Evolutionary conservation across 2,888 invertebrate species (phyloP), one percentile per base, ranked within the genome.

Genomic region (Lucinisca nassula): DNA sequence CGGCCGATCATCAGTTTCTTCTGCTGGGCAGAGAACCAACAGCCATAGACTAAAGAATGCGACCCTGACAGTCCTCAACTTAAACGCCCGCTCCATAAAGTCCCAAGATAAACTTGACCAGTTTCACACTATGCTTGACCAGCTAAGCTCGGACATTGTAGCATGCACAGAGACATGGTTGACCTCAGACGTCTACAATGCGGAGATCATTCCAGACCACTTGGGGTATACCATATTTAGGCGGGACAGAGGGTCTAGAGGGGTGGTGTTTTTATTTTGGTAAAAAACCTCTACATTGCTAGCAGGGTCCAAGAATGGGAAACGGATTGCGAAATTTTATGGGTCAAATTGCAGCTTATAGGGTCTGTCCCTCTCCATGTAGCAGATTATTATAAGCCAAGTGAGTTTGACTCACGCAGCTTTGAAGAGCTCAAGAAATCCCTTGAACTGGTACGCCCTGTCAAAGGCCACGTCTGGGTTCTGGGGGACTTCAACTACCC

Each of bases 1-100:
- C 30, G 27, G 61, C 61, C 61, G 61, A 30, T 61, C 61, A 61
- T 30, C 61, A 27, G 61, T 61, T 21, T 61, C 61, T 61, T 61
- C 61, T 61, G 27, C 61, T 61, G 61, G 61, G 17, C 61, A 61
- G 61, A 61, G 61, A 30, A 61, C 61, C 61, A 61, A 61, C 61
- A 61, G 61, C 17, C 61, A 27, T 17, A 61, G 61, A 27, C 61
- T 61, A 27, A 6, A 30, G 30, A 61, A 61, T 61, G 61, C 61
- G 27, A 61, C 61, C 30, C 61, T 24, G 61, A 61, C 24, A 61
- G 61, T 61, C 61, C 61, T 61, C 61, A 61, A 61, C 30, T 6
- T 61, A 27, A 61, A 61, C 21, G 61, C 61, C 61, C 61, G 30
- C 61, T 61, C 61, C 27, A 61, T 61, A 61, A 61, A 30, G 61